Evolutionary conservation across 2,888 invertebrate genomes (phyloP).

Genomic region (Netelia virgata): DNA sequence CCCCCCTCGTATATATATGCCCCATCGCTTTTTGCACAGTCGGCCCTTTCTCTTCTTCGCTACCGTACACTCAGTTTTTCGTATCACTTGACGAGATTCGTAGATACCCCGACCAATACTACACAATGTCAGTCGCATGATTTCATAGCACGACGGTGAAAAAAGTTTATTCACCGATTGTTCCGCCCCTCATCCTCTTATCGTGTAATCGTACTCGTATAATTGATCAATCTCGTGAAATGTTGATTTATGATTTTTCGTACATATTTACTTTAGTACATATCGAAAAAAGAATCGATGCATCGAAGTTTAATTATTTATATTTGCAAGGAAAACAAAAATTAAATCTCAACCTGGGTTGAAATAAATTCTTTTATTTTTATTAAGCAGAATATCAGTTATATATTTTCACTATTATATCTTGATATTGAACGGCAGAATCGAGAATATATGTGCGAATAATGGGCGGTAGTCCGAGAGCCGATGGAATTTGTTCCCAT

Average conservation of each 20-base stretch:
- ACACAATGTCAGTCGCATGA: not conserved
- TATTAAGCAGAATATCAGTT: too few species aligned
- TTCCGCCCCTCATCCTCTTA: not conserved
- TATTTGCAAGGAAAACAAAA: too few species aligned
- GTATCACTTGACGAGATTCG: not conserved
- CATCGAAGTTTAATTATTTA: too few species aligned
- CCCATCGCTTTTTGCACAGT: conserved; percentile 7
- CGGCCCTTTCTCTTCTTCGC: not conserved
- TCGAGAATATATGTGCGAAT: not conserved
- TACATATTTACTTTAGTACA: too few species aligned
- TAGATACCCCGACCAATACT: not conserved
- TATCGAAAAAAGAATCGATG: too few species aligned
- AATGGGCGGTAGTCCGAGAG: not conserved
- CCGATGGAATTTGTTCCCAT: not conserved
- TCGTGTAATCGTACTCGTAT: too few species aligned
- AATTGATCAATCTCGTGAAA: too few species aligned
- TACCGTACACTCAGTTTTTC: not conserved
- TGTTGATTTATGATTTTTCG: too few species aligned
- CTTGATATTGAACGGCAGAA: too few species aligned
- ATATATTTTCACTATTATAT: too few species aligned
- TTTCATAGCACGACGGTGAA: not conserved
- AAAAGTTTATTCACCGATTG: not conserved
- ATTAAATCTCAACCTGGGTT: too few species aligned
- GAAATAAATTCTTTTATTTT: too few species aligned
- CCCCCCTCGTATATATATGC: not conserved